Percentiles rank a stretch among this genome's conserved stretches.
Conservation (phyloP, 2,797 vertebrate species). For the Acanthiza pusilla region DNA sequence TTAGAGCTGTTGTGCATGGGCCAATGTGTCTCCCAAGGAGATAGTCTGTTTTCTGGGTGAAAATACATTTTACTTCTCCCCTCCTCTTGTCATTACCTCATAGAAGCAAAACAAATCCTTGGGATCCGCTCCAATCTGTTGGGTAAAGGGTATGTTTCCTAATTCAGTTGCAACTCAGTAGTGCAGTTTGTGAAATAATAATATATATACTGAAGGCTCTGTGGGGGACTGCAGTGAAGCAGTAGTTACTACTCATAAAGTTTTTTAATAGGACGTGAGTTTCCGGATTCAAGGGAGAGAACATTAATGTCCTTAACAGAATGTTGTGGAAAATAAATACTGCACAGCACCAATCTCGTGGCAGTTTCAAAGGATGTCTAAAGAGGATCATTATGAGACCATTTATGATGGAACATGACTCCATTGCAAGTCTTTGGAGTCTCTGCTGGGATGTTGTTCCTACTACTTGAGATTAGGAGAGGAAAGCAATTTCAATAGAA, state of each 20-base stretch:
- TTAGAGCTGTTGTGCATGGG: neutral
- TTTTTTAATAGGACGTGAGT: conserved; percentile 40
- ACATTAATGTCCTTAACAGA: conserved; percentile 63
- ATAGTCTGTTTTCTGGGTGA: conserved; percentile 34
- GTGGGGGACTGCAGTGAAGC: conserved; percentile 36
- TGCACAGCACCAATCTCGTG: conserved; percentile 57
- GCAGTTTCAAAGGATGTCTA: conserved; percentile 62
- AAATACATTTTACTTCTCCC: conserved; percentile 2
- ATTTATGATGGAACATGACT: conserved; percentile 59
- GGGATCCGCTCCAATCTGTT: conserved; percentile 37
- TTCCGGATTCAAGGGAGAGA: conserved; percentile 61
- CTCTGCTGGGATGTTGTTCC: conserved; percentile 65
- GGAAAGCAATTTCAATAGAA: conserved; percentile 66
- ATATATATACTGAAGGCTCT: conserved; percentile 54
- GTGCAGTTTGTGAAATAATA: conserved; percentile 67
- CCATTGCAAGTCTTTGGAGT: conserved; percentile 59
- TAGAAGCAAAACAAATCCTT: conserved; percentile 37
- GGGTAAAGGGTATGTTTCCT: conserved; percentile 57
- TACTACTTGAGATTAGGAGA: conserved; percentile 64
- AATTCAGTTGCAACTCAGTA: conserved; percentile 62
- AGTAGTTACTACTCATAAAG: conserved; percentile 66
- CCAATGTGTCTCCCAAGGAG: neutral
- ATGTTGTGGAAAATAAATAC: conserved; percentile 62
- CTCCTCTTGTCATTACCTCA: conserved; percentile 29
- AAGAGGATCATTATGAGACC: conserved; percentile 66